Evolutionary conservation across 2,888 invertebrate species (phyloP), one percentile per base, ranked within the genome.

Genomic region (Drosophila pseudotakahashii): DNA sequence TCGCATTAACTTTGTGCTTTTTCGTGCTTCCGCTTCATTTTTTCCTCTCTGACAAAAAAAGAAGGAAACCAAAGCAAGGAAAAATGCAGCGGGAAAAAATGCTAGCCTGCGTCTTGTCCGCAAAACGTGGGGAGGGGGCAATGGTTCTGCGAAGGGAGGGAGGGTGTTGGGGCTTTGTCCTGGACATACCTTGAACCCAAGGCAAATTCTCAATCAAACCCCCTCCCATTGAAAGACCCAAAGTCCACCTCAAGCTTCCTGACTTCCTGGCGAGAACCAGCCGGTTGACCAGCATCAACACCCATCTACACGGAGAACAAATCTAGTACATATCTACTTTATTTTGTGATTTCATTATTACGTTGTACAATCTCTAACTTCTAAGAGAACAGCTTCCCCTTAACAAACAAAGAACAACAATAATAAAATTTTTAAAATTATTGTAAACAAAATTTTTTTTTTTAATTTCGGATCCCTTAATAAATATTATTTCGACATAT

Each of bases 1-100:
- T 51, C 72, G 73, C 81, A 75, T 77, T 82, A 79, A 79, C 72
- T 77, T 81, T 86, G 74, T 78, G 81, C 81, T 87, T 88, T 88
- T 82, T 81, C 79, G 77, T 77, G 75, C 83, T 85, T 89, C 82
- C 77, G 85, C 82, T 79, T 79, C 76, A 84, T 88, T 89, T 79
- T 81, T 81, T 64, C 64, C 55, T 53, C 62, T 69, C 37, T 19
- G 60, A 37, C 67, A 26, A 66, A 72, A 52, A 61, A 67, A 32
- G n/a, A 58, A 63, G 62, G 14, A 39, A 68, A n/a, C 39, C 16
- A 19, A 39, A 45, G 47, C 48, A 19, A 16, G 37, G 44, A 79
- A 69, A 80, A 79, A 77, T 66, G 71, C 61, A 71, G 59, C 70
- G 70, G 66, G 59, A 79, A 70, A 68, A 79, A 75, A 66, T 64